Evolutionary conservation across 35 echinoderm and acorn worm genomes (phyloP), one percentile per base, ranked within the genome.

Genomic region (Ophiothrix spiculata): DNA sequence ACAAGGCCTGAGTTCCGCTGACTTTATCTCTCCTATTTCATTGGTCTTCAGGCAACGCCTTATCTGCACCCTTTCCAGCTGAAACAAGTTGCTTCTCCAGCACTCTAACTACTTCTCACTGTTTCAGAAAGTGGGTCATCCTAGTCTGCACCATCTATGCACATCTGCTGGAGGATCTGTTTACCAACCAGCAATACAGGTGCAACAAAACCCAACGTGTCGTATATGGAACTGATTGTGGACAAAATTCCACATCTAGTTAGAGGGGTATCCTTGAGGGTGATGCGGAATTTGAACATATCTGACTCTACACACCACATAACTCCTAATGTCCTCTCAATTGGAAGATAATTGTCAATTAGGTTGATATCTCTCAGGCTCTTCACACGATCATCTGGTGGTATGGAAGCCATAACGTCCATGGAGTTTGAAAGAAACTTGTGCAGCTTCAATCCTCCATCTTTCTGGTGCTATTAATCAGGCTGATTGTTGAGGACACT

Each of bases 211-310:
- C 81, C 64, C 46, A 85, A 21, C 33, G 75, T 81, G 38, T 77
- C 75, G 39, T 86, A 90, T 54, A 90, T 64, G 82, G 88, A 90
- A 38, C 34, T 79, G 17, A 86, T 74, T 38, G 88, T 86, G 1
- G 81, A 84, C 84, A 90, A 41, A 80, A 87, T 41, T 16, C 89
- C 89, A 78, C 89, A 29, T 29, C 83, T 75, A 15, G 89, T 91
- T 4, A 77, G 49, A 37, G 89, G 75, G 12, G 56, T 79, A 32
- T 86, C 89, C 14, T 86, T 39, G 4, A 86, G 33, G 15, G 37
- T 49, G 23, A 91, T 32, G n/a, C 77, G 37, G 74, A 91, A 87
- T 34, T 41, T 81, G 84, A 91, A 91, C 12, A 16, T 25, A 39
- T 87, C 90, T 46, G 42, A 64, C 39, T 91, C 77, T 12, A 91